Evolutionary conservation across 2,113 vertebrate species (phyloP), one percentile per base, ranked within the genome.

Genomic region (Melanocharis versteri): DNA sequence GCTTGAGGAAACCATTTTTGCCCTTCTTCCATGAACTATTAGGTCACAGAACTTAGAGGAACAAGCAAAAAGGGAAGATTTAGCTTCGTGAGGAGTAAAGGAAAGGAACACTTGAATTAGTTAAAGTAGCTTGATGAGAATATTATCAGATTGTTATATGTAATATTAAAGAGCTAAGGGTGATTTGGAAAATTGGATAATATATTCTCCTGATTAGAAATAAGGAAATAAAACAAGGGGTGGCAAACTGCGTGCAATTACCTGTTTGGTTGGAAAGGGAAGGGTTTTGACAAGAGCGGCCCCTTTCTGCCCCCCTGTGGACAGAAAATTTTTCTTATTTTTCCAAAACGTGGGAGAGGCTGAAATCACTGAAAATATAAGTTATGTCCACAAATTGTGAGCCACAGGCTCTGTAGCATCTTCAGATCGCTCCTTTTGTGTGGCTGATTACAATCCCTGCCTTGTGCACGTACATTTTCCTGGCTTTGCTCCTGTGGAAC

Each of bases 281-380:
- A 50, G 50, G 39, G 15, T 31, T 68, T 80, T 37, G 45, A 5
- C 4, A 6, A 3, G 40, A 45, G 30, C 0, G 1, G 87, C 58
- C 28, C 13, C 51, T 58, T 83, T 71, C 96, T 96, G 94, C 92
- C 94, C 60, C 48, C 90, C 23, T 26, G 88, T 95, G 95, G 94
- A 79, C 73, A 87, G 40, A 94, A 80, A 70, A 53, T 31, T 82
- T 62, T 40, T 69, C 75, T 77, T n/a, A 1, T 39, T 60, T 83
- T 30, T 57, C 31, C 20, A 19, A 61, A 84, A n/a, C 3, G 3
- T 42, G 48, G 13, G 50, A 65, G 84, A 86, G 50, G 37, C 54
- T 70, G 79, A 81, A 80, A 88, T 86, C 18, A 33, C 47, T 30
- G 64, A 73, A 77, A 70, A 81, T 4, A 0, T 8, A 27, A 56